Base-by-base conservation (phyloP, 2,113 vertebrate species). In the Sebastes fasciatus region DNA sequence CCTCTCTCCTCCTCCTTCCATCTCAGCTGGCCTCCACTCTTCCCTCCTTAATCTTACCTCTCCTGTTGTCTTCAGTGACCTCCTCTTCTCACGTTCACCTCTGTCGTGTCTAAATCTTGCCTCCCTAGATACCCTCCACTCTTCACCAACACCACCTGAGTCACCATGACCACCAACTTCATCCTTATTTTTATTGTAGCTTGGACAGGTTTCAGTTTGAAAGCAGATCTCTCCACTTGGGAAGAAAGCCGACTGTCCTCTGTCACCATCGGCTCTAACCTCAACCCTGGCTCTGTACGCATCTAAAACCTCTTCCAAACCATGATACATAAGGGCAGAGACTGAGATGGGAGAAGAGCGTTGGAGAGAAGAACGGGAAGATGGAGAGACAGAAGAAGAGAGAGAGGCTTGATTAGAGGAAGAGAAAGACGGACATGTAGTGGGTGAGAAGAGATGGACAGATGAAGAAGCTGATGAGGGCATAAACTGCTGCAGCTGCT, bases 401-500 rank as follows among this genome's bases (percentile, higher is more conserved):
- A 82, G n/a, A 65, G 86, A 84, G 13, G n/a, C 23, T 11, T 65
- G 79, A 67, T 49, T 26, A 17, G 78, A 87, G 49, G 58, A 85
- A 73, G 67, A 46, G 9, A 26, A 71, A 60, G 81, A 73, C 8
- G 23, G 64, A 71, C 10, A 54, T 54, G 58, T 48, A 14, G 57
- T 81, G 2, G 66, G 2, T 67, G 87, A 77, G 7, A 48, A 34
- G 49, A 66, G 63, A 76, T 63, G 63, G 52, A 63, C 48, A 60
- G 79, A 84, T 55, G 77, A 80, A 43, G 76, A 77, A 16, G 21
- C 11, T 51, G 83, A 68, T 19, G 95, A 95, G 48, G 97, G 95
- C 2, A 76, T 75, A 68, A 90, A 88, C 86, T 93, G 90, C 88
- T 99, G 97, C 76, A 99, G 96, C 79, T 97, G 96, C 90, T 97